A percentile compares a stretch with the other conserved stretches of the same genome.
These are phyloP conservation scores for Drosophila sulfurigaster DNA, from an alignment of 1,140 invertebrate species.

Conservation along the genomic window DNA sequence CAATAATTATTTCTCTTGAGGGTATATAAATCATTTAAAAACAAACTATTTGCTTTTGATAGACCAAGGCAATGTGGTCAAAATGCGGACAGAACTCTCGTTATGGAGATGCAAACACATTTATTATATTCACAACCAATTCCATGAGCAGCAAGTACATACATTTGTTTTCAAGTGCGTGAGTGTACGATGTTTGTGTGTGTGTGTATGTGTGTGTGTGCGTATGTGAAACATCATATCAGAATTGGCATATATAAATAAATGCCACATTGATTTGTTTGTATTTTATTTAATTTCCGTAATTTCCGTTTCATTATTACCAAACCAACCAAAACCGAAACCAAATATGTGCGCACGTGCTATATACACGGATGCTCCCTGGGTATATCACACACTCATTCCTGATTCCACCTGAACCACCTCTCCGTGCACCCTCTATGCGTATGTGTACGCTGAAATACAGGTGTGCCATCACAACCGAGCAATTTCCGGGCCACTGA, in stretches of 20 bases:
- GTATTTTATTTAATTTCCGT: constrained; percentile 83
- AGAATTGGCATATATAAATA: constrained; percentile 66
- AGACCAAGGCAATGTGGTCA: constrained; percentile 11
- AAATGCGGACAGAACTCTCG: constrained; percentile 19
- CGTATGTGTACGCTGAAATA: constrained; percentile 45
- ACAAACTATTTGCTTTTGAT: constrained; percentile 9
- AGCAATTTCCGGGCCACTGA: constrained; percentile 93
- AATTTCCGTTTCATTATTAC: constrained; percentile 83
- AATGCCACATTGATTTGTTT: constrained; percentile 81
- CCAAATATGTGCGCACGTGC: constrained; percentile 52
- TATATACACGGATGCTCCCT: constrained; percentile 20
- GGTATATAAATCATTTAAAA: constrained; percentile 14
- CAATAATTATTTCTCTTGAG: constrained; percentile 14
- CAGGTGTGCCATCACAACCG: constrained; percentile 96
- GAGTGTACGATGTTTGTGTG: neutral
- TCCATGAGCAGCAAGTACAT: neutral
- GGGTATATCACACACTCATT: constrained; percentile 11
- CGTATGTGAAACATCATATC: constrained; percentile 37
- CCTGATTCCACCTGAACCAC: constrained; percentile 11
- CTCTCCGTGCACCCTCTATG: neutral
- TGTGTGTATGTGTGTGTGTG: constrained; percentile 6
- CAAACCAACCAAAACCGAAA: constrained; percentile 64
- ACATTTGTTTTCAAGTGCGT: constrained; percentile 9
- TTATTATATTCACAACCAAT: constrained; percentile 34
- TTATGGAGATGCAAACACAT: constrained; percentile 28